A percentile compares a stretch with the other conserved stretches of the same genome.
phyloP scores from a whole-genome alignment of 2,113 vertebrate genomes.

The Sigmodon hispidus region DNA sequence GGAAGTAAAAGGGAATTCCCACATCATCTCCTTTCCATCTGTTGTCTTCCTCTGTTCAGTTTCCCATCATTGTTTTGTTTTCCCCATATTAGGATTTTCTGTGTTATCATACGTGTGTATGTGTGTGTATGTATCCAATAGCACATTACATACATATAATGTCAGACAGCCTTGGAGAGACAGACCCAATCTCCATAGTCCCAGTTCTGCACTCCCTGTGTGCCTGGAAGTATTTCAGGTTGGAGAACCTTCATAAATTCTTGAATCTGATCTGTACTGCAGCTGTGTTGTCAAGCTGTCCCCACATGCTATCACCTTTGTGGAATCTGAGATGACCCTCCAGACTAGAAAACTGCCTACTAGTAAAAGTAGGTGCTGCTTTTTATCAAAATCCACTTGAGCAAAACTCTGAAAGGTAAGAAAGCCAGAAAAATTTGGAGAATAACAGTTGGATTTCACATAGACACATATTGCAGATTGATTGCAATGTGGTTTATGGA shows the following conservation, averaged over 20 bases:
- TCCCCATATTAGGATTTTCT: not conserved
- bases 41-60: not conserved
- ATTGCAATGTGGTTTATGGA: not conserved
- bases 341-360: not conserved
- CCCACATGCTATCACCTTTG: not conserved
- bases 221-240: not conserved
- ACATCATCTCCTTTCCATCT: not conserved
- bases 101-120: no score
- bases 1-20: not conserved
- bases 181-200: rapidly evolving
- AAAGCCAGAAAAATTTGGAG: not conserved
- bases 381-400: not conserved
- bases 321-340: not conserved
- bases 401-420: not conserved
- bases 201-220: no score
- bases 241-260: not conserved
- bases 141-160: no score
- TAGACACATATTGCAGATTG: not conserved
- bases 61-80: not conserved
- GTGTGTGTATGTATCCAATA: no score
- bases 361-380: not conserved
- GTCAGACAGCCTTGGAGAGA: not conserved
- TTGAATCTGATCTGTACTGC: not conserved
- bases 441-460: not conserved
- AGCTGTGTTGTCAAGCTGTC: not conserved